Percentiles rank a stretch among this genome's conserved stretches.
phyloP scores from a whole-genome alignment of 2,113 vertebrate genomes.

The Channa argus region DNA sequence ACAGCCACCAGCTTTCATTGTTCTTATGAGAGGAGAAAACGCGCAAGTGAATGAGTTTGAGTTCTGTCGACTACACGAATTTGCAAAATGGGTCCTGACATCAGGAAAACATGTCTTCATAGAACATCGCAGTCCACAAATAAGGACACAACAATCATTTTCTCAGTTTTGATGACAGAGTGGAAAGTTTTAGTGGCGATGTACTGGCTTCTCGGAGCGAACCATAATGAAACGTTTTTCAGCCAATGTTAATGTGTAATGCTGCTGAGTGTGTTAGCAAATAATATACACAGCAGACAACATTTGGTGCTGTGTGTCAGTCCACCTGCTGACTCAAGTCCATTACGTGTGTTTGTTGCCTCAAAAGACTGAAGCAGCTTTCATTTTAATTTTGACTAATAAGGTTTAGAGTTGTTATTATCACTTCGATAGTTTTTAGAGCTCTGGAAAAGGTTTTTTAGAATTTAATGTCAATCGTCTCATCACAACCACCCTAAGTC shows the following conservation, averaged over 20 bases:
- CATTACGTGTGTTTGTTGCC: too few relatives aligned
- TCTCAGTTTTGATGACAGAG: slow-evolving; percentile 1
- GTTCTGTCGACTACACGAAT: neutral
- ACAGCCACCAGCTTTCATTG: slow-evolving; percentile 18
- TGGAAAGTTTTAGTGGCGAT: neutral
- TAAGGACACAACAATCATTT: neutral
- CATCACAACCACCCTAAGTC: too few relatives aligned
- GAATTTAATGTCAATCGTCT: too few relatives aligned
- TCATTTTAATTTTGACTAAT: too few relatives aligned
- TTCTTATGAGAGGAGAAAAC: slow-evolving; percentile 31
- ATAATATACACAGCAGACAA: too few relatives aligned
- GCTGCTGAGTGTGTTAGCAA: too few relatives aligned
- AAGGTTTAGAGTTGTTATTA: too few relatives aligned
- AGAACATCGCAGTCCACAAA: slow-evolving; percentile 9
- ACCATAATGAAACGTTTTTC: slow-evolving; percentile 20
- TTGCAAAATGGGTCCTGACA: neutral
- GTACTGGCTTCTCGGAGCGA: slow-evolving; percentile 8
- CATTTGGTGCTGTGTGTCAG: too few relatives aligned
- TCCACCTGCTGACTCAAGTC: too few relatives aligned
- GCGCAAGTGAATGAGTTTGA: neutral
- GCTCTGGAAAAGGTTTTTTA: too few relatives aligned
- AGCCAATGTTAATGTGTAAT: slow-evolving; percentile 10
- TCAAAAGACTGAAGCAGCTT: too few relatives aligned
- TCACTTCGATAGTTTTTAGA: too few relatives aligned
- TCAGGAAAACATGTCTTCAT: neutral